Evolutionary conservation across 1,140 invertebrate species (phyloP).

Genomic region (Mercenaria mercenaria): DNA sequence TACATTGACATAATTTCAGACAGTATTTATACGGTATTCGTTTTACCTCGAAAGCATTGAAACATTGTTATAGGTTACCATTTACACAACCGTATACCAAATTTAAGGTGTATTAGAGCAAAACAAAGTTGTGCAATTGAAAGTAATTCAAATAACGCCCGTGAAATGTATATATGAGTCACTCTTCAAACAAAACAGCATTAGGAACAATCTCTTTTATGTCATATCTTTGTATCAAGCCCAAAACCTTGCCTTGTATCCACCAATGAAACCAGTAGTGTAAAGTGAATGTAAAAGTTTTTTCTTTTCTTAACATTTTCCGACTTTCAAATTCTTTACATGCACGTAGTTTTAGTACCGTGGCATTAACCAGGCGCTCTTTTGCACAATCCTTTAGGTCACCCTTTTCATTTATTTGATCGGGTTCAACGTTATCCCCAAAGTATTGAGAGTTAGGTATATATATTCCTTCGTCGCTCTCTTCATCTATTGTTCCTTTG

Average conservation of each 20-base stretch:
- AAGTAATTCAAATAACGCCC: too few relatives aligned
- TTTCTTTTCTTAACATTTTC: background rate
- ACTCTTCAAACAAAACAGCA: background rate
- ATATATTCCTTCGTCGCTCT: constrained; percentile 18
- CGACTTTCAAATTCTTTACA: background rate
- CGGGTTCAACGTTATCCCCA: background rate
- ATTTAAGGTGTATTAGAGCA: too few relatives aligned
- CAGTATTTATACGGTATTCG: too few relatives aligned
- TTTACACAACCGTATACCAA: too few relatives aligned
- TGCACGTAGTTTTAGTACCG: background rate
- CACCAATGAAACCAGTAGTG: constrained; percentile 14
- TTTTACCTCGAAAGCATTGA: too few relatives aligned
- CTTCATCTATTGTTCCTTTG: constrained; percentile 5
- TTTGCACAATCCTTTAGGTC: background rate
- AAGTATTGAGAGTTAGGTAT: constrained; percentile 42
- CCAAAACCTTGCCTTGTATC: background rate
- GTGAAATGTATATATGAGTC: too few relatives aligned
- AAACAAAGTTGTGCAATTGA: too few relatives aligned
- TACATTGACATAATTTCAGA: too few relatives aligned
- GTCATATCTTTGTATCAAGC: background rate
- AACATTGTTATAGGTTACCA: too few relatives aligned
- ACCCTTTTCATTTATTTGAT: background rate
- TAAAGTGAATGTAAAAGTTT: background rate
- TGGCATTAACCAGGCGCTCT: background rate
- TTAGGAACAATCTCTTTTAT: background rate